Evolutionary conservation across 2,888 invertebrate genomes (phyloP), one percentile per base, ranked within the genome.

Genomic region (Melanargia galathea): DNA sequence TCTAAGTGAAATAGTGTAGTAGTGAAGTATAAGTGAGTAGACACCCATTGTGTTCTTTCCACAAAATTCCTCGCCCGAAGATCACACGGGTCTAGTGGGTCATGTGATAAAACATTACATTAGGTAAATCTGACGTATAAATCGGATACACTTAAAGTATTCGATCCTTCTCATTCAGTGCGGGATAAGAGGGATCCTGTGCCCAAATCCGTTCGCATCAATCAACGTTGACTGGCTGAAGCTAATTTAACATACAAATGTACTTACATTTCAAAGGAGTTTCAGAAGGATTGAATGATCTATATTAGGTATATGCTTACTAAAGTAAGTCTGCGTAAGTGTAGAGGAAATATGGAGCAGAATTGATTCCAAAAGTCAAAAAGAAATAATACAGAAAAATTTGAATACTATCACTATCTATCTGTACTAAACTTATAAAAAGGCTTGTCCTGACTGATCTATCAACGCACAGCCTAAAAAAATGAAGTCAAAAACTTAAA

Each of bases 51-150:
- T 35, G 8, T 2, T 35, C 11, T 11, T 11, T 10, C 11, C 11
- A 11, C 11, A 35, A 22, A 38, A 22, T 2, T 18, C 4, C 4
- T n/a, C 16, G 10, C 30, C 10, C 51, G 10, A 51, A 30, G 26
- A 18, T 1, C 20, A 22, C 6, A 35, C 6, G 30, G n/a, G 3
- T 26, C 4, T 20, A 46, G 35, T 22, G 11, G 52, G 52, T 52
- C 16, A 20, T 33, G 51, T 30, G 51, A 51, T 52, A 24, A 49
- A 30, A 35, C 58, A 49, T 58, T 38, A 48, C 48, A 38, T 46
- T 58, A 58, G 38, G 48, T 16, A 58, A 58, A 58, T 58, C 58
- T 58, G 58, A 58, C 24, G 58, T 48, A 58, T 58, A 46, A 58
- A 58, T 58, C 48, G 58, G 35, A 58, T 58, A 49, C 58, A 58